Evolutionary conservation across 2,113 vertebrate species (phyloP).

Genomic region (Morone saxatilis): DNA sequence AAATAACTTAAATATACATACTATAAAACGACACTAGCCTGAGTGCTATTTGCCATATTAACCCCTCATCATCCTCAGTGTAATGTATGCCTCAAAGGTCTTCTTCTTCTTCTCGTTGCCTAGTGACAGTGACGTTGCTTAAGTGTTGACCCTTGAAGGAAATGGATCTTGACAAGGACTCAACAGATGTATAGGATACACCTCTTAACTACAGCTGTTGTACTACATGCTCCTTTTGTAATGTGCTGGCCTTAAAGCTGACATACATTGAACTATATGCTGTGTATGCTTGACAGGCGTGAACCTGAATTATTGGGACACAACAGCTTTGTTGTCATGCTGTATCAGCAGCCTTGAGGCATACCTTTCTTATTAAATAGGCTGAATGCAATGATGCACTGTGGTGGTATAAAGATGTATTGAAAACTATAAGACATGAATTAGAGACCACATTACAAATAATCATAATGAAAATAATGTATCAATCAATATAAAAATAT

Average conservation of each 20-base stretch:
- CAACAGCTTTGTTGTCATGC: neutral
- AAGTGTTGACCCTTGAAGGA: conserved; percentile 59
- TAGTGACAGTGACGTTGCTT: conserved; percentile 68
- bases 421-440: neutral
- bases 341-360: neutral
- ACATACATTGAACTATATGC: neutral
- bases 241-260: conserved; percentile 12
- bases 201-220: conserved; percentile 34
- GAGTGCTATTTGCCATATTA: conserved; percentile 49
- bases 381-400: neutral
- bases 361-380: neutral
- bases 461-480: neutral
- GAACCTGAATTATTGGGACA: neutral
- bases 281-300: neutral
- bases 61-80: conserved; percentile 42
- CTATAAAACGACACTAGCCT: conserved; percentile 13
- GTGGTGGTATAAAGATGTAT: neutral
- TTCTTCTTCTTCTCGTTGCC: conserved; percentile 77
- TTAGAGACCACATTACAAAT: neutral
- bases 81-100: conserved; percentile 62
- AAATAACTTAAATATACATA: neutral
- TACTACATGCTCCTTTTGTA: conserved; percentile 7
- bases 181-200: conserved; percentile 37
- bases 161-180: conserved; percentile 54
- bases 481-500: neutral